Evolutionary conservation across 2,797 vertebrate genomes (phyloP).

Genomic region (Phalloptychus januarius): DNA sequence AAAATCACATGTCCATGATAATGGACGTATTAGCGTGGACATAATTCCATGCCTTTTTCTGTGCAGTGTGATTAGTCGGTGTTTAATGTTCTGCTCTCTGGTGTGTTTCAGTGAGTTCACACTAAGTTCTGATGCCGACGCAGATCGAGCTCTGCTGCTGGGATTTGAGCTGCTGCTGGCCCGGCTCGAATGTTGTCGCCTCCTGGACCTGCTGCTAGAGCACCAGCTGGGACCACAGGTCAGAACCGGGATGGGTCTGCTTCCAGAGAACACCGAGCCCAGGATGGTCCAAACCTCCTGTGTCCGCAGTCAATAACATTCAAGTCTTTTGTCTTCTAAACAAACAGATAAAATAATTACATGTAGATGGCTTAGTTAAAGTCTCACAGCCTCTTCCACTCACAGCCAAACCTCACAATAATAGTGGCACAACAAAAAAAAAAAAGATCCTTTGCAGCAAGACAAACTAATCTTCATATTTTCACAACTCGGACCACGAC

Average conservation of each 20-base stretch:
- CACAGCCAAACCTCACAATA: too few species aligned
- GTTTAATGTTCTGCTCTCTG: background rate
- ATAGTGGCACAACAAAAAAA: too few species aligned
- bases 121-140: slow-evolving; percentile 70
- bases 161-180: slow-evolving; percentile 88
- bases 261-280: background rate
- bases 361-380: too few species aligned
- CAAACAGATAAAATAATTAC: too few species aligned
- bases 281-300: background rate
- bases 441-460: too few species aligned
- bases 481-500: too few species aligned
- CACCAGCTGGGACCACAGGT: slow-evolving; percentile 49
- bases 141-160: slow-evolving; percentile 73
- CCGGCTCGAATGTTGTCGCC: slow-evolving; percentile 77
- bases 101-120: slow-evolving; percentile 75
- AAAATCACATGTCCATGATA: background rate
- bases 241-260: background rate
- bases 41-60: background rate
- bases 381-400: too few species aligned
- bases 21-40: too few species aligned
- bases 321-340: too few species aligned
- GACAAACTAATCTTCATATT: too few species aligned
- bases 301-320: background rate
- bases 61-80: background rate
- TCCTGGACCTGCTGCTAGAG: slow-evolving; percentile 76